phyloP scores from a whole-genome alignment of 2,113 vertebrate genomes.

The Corythoichthys haematopterus region DNA sequence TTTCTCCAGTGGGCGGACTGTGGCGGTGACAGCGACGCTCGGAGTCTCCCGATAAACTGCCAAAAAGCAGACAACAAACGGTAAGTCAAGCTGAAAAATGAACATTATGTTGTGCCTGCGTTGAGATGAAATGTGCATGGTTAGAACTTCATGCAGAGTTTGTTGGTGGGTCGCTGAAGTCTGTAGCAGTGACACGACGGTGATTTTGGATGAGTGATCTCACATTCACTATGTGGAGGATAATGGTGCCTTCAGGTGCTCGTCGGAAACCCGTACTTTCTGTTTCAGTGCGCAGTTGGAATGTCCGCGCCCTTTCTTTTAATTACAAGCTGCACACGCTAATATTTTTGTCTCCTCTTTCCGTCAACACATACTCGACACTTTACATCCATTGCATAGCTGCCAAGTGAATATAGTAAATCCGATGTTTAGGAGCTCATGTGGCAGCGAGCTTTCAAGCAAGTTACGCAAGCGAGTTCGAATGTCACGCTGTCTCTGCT shows the following conservation, averaged over 20 bases:
- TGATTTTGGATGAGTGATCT: slow-evolving; percentile 70
- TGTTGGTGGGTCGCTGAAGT: neutral
- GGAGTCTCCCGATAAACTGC: slow-evolving; percentile 64
- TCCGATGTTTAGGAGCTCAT: slow-evolving; percentile 1
- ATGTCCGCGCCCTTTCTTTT: neutral
- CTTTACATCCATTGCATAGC: neutral
- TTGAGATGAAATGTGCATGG: neutral
- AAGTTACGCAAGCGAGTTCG: slow-evolving; percentile 43
- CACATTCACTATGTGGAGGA: slow-evolving; percentile 34
- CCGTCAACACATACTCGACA: neutral
- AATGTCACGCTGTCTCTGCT: neutral
- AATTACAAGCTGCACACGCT: neutral
- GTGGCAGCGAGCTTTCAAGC: neutral
- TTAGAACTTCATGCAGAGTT: neutral
- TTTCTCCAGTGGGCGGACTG: slow-evolving; percentile 68
- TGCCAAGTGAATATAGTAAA: neutral
- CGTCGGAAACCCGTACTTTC: slow-evolving; percentile 35
- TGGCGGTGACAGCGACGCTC: slow-evolving; percentile 59
- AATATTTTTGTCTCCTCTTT: neutral
- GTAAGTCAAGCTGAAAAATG: slow-evolving; percentile 56
- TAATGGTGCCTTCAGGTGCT: slow-evolving; percentile 52
- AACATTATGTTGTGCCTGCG: neutral
- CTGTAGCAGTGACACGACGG: slow-evolving; percentile 48
- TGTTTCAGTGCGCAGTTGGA: neutral
- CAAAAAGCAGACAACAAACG: slow-evolving; percentile 62